Base-by-base conservation (phyloP, 1,140 invertebrate genomes). In the Triops cancriformis region DNA sequence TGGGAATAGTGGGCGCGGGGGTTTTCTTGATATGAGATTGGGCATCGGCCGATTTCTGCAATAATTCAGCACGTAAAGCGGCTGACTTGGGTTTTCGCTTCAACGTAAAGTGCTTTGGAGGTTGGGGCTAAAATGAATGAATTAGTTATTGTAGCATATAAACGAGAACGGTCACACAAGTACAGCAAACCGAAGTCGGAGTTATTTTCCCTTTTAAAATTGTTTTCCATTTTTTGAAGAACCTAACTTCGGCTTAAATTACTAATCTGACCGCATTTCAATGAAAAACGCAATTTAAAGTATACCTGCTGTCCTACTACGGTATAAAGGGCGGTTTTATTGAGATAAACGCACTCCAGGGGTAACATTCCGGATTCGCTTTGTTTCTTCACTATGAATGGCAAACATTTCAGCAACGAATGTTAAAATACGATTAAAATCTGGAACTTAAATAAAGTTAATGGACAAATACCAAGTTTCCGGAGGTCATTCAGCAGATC, bases 41-140 rank as follows among this genome's bases (percentile, higher is more conserved):
- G 26, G 93, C 90, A 85, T 98, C 96, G 6, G 89, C 88, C 0
- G 95, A 96, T 86, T 97, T 98, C 81, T 95, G 93, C 42, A 98
- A 83, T 23, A 98, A 85, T 83, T 98, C 96, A 37, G 92, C 93
- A 79, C 95, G 88, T 26, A 98, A 85, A 3, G 93, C 90, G 1
- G 94, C 94, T 78, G 96, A 97, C 86, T 99, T 99, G 7, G 96
- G 95, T 86, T 98, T 98, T 74, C 95, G 89, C 86, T 96, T 97
- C 3, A 98, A 84, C 41, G 92, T 94, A 83, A 99, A 99, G 87
- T 98, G 96, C 86, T 98, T 97, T 1, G 85, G 82, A 14, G 87
- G 85, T 43, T 84, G 84, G 23, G 87, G 85, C 80, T 86, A 7
- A 7, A 37, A 37, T 37, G 2, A 37, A 4, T 37, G 31, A 37